Evolutionary conservation across 2,113 vertebrate species (phyloP), one percentile per base, ranked within the genome.

Genomic region (Tringa solitaria): DNA sequence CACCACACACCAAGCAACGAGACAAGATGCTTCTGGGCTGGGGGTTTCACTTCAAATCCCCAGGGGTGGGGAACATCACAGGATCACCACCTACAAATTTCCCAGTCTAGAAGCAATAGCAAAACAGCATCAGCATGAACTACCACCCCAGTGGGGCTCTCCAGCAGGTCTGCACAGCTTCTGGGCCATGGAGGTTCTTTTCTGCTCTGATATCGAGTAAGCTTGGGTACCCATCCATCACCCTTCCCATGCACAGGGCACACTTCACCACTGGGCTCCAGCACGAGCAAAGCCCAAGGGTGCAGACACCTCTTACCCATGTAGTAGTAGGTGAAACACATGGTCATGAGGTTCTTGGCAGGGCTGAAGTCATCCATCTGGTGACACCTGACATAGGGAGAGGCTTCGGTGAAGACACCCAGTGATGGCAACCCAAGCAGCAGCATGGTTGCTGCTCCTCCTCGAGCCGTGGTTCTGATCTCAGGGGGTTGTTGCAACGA

Each of bases 331-430:
- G 99, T 99, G 97, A 99, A 99, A 84, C 99, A 99, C 99, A 99
- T 99, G 59, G 99, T 99, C 99, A 99, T 99, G 93, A 99, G 99
- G 97, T 99, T 99, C 97, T 99, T 99, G 81, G 99, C 99, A 0
- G 99, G 99, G 72, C 98, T 98, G 86, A 99, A 99, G 96, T 99
- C 99, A 5, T 99, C 99, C 99, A 99, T 98, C 98, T 99, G 99
- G 96, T 99, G 98, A 92, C 99, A 99, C 96, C 99, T 99, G 98
- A 1, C 89, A 94, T 0, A 2, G 28, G 23, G 23, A 3, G 16
- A 50, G 5, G 22, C 4, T 63, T 15, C 8, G 0, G 45, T 16
- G 56, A 53, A 57, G 57, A 26, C 37, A 10, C 5, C 8, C 41
- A 18, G 1, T 0, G 8, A 46, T 2, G 30, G 39, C 9, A 48